phyloP scores from a whole-genome alignment of 2,113 vertebrate species.

The Hippocampus abdominalis region DNA sequence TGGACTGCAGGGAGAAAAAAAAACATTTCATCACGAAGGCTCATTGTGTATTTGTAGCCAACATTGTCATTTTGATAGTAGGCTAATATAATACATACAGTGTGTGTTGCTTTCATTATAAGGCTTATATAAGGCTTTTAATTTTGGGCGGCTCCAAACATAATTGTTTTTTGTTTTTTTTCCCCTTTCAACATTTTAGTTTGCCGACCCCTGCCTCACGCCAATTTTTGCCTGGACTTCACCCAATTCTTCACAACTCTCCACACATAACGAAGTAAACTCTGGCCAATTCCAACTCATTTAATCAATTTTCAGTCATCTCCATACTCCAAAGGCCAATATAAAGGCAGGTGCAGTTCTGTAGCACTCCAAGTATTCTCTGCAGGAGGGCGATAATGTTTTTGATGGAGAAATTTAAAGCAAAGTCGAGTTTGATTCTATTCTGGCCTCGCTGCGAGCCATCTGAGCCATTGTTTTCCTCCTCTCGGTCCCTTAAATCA shows the following conservation, averaged over 20 bases:
- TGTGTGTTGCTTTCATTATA: too few relatives aligned
- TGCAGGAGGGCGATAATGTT: slow-evolving; percentile 29
- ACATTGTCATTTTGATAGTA: too few relatives aligned
- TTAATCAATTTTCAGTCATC: slow-evolving; percentile 41
- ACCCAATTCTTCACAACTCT: background rate
- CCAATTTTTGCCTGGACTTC: background rate
- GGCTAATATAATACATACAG: too few relatives aligned
- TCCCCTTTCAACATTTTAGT: too few relatives aligned
- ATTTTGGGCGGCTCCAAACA: too few relatives aligned
- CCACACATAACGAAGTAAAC: background rate
- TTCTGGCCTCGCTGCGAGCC: slow-evolving; percentile 14
- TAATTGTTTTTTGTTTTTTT: background rate
- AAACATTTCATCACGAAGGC: too few relatives aligned
- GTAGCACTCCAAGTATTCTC: slow-evolving; percentile 48
- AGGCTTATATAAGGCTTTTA: too few relatives aligned
- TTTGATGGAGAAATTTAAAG: slow-evolving; percentile 30
- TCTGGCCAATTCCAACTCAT: background rate
- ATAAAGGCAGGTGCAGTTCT: slow-evolving; percentile 36
- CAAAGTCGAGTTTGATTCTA: slow-evolving; percentile 28
- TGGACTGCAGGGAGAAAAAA: too few relatives aligned
- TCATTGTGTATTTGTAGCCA: too few relatives aligned
- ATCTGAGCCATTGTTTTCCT: slow-evolving; percentile 40
- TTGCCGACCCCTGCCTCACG: too few relatives aligned
- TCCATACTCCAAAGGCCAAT: slow-evolving; percentile 54
- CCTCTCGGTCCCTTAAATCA: slow-evolving; percentile 31